Conservation (phyloP, 64 coral and sea anemone genomes). For the Catalaphyllia jardinei region DNA sequence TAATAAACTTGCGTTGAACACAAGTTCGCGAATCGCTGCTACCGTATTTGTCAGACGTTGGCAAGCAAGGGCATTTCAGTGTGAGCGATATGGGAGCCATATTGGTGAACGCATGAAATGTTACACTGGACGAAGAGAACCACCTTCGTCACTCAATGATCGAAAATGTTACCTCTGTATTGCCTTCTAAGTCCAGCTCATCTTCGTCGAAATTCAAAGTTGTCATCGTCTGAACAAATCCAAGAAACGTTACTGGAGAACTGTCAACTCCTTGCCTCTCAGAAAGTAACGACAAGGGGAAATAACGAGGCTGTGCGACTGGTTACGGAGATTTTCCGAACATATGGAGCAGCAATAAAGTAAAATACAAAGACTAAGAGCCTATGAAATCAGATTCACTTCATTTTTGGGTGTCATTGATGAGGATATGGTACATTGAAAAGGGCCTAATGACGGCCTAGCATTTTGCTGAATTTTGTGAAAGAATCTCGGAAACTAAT, state of each 20-base stretch:
- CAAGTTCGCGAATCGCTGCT: background rate
- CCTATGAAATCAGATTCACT: too few species aligned
- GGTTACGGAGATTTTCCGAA: background rate
- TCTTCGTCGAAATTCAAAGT: constrained; percentile 83
- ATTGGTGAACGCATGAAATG: constrained; percentile 12
- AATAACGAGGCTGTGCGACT: background rate
- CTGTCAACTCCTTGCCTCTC: too few species aligned
- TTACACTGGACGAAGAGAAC: background rate
- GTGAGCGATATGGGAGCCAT: constrained; percentile 56
- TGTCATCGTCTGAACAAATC: constrained; percentile 44
- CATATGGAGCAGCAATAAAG: too few species aligned
- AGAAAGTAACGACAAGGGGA: background rate
- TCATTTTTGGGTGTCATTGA: too few species aligned
- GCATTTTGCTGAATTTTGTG: background rate
- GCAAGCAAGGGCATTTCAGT: background rate
- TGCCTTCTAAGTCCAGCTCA: background rate
- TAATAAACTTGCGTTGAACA: background rate
- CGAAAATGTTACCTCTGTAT: constrained; percentile 43
- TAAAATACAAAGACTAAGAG: too few species aligned
- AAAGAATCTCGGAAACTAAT: background rate
- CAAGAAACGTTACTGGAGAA: background rate
- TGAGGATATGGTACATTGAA: too few species aligned
- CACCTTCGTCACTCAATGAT: background rate
- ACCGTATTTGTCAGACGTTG: constrained; percentile 17
- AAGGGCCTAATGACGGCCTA: too few species aligned